Evolutionary conservation across 2,797 vertebrate species (phyloP), one percentile per base, ranked within the genome.

Genomic region (Leptodactylus fallax): DNA sequence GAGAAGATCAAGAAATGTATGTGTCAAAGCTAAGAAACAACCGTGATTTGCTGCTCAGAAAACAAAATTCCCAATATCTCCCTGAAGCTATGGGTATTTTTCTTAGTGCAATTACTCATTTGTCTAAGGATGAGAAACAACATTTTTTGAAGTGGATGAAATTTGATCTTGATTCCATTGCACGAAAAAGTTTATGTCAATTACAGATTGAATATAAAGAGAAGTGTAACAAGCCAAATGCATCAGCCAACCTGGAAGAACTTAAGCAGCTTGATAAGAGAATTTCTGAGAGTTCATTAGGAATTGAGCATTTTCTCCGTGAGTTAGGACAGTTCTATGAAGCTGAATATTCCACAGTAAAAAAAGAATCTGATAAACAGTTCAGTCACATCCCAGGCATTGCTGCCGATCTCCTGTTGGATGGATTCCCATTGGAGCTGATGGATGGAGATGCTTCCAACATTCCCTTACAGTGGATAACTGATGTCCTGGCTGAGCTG

Each of bases 101-200:
- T 53, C 7, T 53, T 53, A 53, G 12, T 53, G 51, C 51, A 53
- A 53, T 53, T 53, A 21, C 61, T 2, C 0, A 93, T 79, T 72
- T 90, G 6, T 90, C 91, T n/a, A 91, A 63, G 56, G 55, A 86
- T 0, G 94, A 95, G 87, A 95, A 93, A 85, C 91, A 92, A 7
- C 97, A 92, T 88, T 97, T 97, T 85, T 91, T 97, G n/a, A 93
- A 90, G 80, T 97, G 96, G 96, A 95, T 97, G 93, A 97, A 93
- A 90, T 90, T 95, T 82, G 94, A 89, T 25, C 94, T 97, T 72
- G 87, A 92, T 21, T 91, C 92, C 3, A 13, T 94, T 13, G 93
- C 95, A 13, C 94, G 91, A 3, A n/a, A 86, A 60, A 93, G 91
- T 8, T 67, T 95, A 0, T 91, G 92, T 0, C 0, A 1, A 0